phyloP scores from a whole-genome alignment of 2,888 invertebrate genomes.

The Alsophila aescularia region DNA sequence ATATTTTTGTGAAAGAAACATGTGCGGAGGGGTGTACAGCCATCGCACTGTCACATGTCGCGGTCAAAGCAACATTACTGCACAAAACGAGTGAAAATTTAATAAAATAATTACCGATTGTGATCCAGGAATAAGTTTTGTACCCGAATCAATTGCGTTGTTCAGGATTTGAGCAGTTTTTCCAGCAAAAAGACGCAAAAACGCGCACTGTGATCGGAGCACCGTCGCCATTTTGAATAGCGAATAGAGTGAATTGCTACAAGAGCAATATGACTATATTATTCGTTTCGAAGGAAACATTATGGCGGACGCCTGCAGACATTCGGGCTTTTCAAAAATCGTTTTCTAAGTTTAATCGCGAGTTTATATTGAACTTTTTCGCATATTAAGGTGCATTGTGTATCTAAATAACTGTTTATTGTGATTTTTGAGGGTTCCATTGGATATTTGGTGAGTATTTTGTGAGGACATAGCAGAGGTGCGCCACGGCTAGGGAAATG shows the following conservation, averaged over 20 bases:
- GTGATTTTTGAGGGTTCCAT: conserved; percentile 79
- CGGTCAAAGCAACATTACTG: conserved; percentile 74
- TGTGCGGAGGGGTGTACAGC: conserved; percentile 70
- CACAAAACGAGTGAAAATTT: conserved; percentile 68
- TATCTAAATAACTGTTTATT: conserved; percentile 78
- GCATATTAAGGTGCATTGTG: conserved; percentile 83
- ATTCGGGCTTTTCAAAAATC: conserved; percentile 85
- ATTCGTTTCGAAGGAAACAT: conserved; percentile 86
- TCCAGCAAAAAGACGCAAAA: conserved; percentile 79
- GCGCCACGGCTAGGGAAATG: conserved; percentile 85
- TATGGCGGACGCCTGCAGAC: conserved; percentile 85
- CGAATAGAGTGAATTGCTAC: conserved; percentile 84
- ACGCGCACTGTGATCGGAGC: conserved; percentile 81
- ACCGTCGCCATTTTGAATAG: conserved; percentile 85
- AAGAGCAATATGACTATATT: conserved; percentile 85
- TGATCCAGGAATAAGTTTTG: conserved; percentile 67
- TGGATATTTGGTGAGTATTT: conserved; percentile 82
- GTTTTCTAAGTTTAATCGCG: conserved; percentile 83
- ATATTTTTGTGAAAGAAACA: conserved; percentile 53
- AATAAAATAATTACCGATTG: conserved; percentile 82
- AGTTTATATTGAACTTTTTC: conserved; percentile 84
- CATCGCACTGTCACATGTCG: conserved; percentile 84
- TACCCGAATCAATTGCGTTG: conserved; percentile 76
- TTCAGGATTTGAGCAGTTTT: conserved; percentile 77
- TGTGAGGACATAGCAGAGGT: conserved; percentile 82